Conservation (phyloP, 2,797 vertebrate species). For the Perdix hodgsoniae region DNA sequence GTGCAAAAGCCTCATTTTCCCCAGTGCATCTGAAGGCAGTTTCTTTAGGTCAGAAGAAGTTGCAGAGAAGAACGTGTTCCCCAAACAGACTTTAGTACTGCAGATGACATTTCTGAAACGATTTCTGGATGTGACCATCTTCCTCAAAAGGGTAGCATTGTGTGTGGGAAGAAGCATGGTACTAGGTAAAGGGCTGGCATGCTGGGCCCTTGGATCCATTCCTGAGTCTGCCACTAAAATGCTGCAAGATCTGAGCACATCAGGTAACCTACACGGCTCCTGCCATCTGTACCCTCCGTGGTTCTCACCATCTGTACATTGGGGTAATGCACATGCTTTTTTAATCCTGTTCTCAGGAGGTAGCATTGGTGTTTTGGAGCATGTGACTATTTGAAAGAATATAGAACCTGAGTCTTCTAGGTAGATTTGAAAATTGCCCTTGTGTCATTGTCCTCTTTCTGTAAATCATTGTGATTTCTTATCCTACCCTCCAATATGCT, state of each 20-base stretch:
- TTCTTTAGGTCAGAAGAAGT: slow-evolving; percentile 7
- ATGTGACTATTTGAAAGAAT: neutral
- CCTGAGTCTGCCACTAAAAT: neutral
- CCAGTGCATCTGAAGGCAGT: slow-evolving; percentile 16
- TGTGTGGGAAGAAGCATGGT: slow-evolving; percentile 38
- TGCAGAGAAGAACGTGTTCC: neutral
- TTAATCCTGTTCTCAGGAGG: slow-evolving; percentile 13
- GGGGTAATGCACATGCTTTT: neutral
- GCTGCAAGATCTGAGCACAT: slow-evolving; percentile 26
- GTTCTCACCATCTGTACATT: slow-evolving; percentile 31
- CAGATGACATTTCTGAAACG: slow-evolving; percentile 18
- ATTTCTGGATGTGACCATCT: slow-evolving; percentile 52
- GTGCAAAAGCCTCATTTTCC: slow-evolving; percentile 14
- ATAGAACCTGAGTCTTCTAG: neutral
- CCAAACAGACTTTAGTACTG: slow-evolving; percentile 24
- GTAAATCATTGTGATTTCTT: neutral
- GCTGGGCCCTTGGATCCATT: slow-evolving; percentile 14
- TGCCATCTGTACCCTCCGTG: slow-evolving; percentile 26
- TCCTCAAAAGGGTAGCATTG: slow-evolving; percentile 39
- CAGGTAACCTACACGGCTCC: slow-evolving; percentile 43
- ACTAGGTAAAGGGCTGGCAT: slow-evolving; percentile 40
- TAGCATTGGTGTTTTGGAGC: neutral
- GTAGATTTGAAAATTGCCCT: neutral
- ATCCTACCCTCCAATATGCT: neutral
- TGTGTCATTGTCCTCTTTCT: neutral